Conservation (phyloP, 2,113 vertebrate genomes). For the Heterochromis multidens region DNA sequence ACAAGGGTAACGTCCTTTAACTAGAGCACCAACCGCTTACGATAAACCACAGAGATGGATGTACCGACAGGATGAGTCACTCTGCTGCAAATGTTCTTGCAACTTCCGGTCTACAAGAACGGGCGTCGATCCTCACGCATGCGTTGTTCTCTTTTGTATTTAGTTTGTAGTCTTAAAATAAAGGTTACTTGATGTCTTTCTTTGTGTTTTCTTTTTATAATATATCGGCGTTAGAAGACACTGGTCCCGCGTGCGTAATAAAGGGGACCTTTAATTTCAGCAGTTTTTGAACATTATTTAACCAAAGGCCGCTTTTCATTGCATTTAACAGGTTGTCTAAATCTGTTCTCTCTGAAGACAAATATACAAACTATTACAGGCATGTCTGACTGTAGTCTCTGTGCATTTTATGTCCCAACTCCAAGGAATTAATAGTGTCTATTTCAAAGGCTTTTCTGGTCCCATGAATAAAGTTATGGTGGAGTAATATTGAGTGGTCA, state of each 20-base stretch:
- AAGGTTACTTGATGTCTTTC: neutral
- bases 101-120: neutral
- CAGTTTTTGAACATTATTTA: neutral
- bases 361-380: neutral
- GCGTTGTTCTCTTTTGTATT: neutral
- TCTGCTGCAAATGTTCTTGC: neutral
- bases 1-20: neutral
- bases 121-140: neutral
- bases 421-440: neutral
- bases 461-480: too few species aligned
- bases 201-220: neutral
- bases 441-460: neutral
- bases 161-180: neutral
- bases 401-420: too few species aligned
- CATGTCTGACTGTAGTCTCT: neutral
- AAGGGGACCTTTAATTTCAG: neutral
- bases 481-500: too few species aligned
- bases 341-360: neutral
- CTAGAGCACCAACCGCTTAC: neutral
- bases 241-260: too few species aligned
- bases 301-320: too few species aligned
- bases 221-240: neutral
- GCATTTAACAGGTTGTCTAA: neutral
- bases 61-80: neutral
- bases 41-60: neutral